Conservation (phyloP, 2,113 vertebrate genomes). For the Campylomormyrus numenius region DNA sequence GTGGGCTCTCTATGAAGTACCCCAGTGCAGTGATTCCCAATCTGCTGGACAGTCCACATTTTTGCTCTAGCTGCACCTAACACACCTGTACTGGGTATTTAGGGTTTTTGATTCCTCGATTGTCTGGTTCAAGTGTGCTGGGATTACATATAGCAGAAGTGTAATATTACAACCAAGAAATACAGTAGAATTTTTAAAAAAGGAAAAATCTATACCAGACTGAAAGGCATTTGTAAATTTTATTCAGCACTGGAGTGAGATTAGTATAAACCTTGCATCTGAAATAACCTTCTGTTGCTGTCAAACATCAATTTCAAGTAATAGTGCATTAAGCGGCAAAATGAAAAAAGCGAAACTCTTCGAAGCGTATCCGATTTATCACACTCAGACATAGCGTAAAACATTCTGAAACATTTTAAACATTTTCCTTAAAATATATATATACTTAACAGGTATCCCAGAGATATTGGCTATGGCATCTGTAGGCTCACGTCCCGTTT, state of each 20-base stretch:
- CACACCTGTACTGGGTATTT: neutral
- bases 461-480: neutral
- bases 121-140: neutral
- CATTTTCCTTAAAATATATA: neutral
- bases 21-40: neutral
- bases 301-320: slow-evolving; percentile 48
- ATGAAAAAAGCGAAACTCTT: slow-evolving; percentile 18
- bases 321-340: slow-evolving; percentile 42
- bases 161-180: neutral
- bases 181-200: neutral
- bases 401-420: neutral
- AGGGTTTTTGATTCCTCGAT: neutral
- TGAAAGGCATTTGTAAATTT: slow-evolving; percentile 49
- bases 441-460: neutral
- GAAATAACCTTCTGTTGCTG: slow-evolving; percentile 42
- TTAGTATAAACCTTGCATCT: slow-evolving; percentile 38
- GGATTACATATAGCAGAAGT: neutral
- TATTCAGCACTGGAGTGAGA: slow-evolving; percentile 43
- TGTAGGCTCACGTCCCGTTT: neutral
- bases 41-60: neutral
- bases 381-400: slow-evolving; percentile 23
- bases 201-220: neutral
- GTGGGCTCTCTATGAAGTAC: neutral
- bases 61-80: neutral
- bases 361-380: slow-evolving; percentile 25